Evolutionary conservation across 2,888 invertebrate genomes (phyloP).

Genomic region (Drosophila kanekoi): DNA sequence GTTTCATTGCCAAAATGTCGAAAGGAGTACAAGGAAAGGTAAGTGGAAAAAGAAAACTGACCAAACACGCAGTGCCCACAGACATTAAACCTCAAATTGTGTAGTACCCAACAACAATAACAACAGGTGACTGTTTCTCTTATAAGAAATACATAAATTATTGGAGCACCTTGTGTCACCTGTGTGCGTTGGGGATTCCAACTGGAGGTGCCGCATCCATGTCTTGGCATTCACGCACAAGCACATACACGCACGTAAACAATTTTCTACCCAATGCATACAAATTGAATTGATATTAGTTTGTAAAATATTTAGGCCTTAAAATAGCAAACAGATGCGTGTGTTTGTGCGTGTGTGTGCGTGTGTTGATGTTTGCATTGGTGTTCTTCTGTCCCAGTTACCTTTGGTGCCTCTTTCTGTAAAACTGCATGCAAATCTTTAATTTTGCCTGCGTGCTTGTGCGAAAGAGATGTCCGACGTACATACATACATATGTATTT

Average conservation of each 20-base stretch:
- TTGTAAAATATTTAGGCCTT: constrained; percentile 72
- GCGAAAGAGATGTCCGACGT: constrained; percentile 20
- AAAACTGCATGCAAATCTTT: constrained; percentile 48
- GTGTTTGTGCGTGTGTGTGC: constrained; percentile 5
- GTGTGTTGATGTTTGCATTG: constrained; percentile 15
- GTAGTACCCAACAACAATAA: constrained; percentile 24
- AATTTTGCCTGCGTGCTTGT: constrained; percentile 24
- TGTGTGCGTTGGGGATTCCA: constrained; percentile 51
- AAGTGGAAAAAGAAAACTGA: constrained; percentile 1
- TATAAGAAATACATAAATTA: constrained; percentile 70
- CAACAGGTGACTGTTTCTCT: constrained; percentile 53
- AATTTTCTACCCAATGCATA: constrained; percentile 66
- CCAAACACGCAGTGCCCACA: neutral
- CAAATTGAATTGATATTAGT: constrained; percentile 78
- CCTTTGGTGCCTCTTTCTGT: constrained; percentile 22
- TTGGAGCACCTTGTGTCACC: constrained; percentile 54
- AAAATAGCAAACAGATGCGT: constrained; percentile 48
- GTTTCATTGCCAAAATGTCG: neutral
- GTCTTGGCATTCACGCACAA: constrained; percentile 30
- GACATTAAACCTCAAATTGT: constrained; percentile 25
- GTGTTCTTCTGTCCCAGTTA: constrained; percentile 23
- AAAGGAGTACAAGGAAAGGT: neutral
- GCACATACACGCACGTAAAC: constrained; percentile 5
- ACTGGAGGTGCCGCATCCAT: constrained; percentile 46
- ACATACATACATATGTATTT: constrained; percentile 45